These are phyloP conservation scores for Molossus molossus DNA, from an alignment of 2,797 vertebrate genomes.

Conservation along the genomic window DNA sequence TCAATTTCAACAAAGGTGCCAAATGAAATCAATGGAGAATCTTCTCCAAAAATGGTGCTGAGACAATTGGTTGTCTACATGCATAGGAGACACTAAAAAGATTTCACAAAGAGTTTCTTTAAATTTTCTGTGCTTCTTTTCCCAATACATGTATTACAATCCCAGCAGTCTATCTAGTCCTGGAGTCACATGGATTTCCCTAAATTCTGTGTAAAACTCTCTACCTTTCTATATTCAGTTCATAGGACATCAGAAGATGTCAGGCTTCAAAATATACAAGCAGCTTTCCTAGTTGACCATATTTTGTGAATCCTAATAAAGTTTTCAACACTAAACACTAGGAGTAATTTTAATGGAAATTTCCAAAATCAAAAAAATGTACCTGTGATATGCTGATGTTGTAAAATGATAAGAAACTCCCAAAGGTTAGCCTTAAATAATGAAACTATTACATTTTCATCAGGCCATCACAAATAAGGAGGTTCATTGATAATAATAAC, in stretches of 20 bases:
- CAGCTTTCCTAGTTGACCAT: background rate
- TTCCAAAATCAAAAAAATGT: background rate
- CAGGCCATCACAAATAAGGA: background rate
- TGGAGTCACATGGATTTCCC: background rate
- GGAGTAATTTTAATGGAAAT: background rate
- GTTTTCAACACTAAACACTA: background rate
- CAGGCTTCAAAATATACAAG: background rate
- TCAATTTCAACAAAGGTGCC: conserved; percentile 24
- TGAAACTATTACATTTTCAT: conserved; percentile 20
- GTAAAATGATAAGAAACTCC: background rate
- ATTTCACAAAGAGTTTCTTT: background rate
- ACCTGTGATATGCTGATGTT: background rate
- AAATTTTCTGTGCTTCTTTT: background rate
- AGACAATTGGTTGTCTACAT: background rate
- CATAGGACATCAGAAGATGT: background rate
- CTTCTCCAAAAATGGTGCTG: background rate
- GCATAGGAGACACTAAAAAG: background rate
- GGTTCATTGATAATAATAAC: conserved; percentile 1
- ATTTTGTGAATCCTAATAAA: conserved; percentile 33
- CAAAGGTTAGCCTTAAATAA: conserved; percentile 30
- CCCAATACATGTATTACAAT: background rate
- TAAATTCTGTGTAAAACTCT: background rate
- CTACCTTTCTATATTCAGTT: background rate
- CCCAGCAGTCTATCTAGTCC: background rate
- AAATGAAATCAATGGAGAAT: background rate